Percentiles rank a stretch among this genome's conserved stretches.
Evolutionary conservation across 2,797 vertebrate species (phyloP).

Genomic region (Meda fulgida): DNA sequence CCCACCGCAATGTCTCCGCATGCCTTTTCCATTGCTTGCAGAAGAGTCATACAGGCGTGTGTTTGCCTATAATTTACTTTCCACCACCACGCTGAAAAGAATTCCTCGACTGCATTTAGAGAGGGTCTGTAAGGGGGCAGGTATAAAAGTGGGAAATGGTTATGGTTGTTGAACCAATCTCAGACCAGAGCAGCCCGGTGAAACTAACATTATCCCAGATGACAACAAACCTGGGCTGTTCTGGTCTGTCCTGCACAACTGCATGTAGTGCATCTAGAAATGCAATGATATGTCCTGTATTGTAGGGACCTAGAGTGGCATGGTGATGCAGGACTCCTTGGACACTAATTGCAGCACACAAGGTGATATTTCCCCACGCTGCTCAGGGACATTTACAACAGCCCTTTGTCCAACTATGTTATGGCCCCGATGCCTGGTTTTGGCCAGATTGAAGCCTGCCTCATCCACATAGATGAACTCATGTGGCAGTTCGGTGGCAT

Average conservation of each 20-base stretch:
- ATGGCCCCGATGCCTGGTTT: neutral
- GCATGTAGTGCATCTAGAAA: neutral
- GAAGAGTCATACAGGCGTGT: no score
- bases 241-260: neutral
- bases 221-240: neutral
- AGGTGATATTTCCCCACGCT: neutral
- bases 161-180: no score
- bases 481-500: no score
- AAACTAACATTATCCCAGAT: neutral
- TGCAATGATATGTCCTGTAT: neutral
- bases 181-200: no score
- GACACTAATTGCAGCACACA: neutral
- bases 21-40: no score
- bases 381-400: constrained; percentile 3
- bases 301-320: neutral
- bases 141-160: no score
- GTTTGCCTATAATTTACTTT: no score
- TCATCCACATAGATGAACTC: neutral
- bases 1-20: neutral
- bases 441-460: constrained; percentile 8
- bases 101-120: no score
- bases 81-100: no score
- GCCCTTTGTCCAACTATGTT: neutral
- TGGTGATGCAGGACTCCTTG: neutral
- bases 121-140: no score